phyloP scores from a whole-genome alignment of 2,797 vertebrate species.

The Onychomys leucogaster region DNA sequence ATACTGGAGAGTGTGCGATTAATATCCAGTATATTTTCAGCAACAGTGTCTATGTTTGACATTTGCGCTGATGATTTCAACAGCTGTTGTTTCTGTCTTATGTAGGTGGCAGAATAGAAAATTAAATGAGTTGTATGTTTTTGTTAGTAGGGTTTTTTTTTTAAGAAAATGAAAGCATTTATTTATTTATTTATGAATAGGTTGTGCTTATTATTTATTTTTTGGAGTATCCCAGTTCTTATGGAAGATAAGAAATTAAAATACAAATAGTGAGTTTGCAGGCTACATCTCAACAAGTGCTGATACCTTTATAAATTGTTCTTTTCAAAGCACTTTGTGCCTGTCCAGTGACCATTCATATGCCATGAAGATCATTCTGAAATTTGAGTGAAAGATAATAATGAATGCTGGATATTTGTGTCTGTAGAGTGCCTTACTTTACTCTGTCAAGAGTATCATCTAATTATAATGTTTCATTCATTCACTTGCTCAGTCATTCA shows the following conservation, averaged over 20 bases:
- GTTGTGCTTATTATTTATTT: slow-evolving; percentile 39
- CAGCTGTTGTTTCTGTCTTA: slow-evolving; percentile 70
- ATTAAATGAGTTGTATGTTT: slow-evolving; percentile 56
- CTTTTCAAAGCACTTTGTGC: slow-evolving; percentile 10
- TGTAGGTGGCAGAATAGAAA: slow-evolving; percentile 62
- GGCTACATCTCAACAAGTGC: not conserved
- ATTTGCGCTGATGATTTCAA: slow-evolving; percentile 66
- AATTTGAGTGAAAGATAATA: not conserved
- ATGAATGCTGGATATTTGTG: not conserved
- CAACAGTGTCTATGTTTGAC: slow-evolving; percentile 63
- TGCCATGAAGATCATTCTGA: not conserved
- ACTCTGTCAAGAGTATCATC: not conserved
- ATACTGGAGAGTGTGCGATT: slow-evolving; percentile 55
- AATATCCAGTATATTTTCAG: slow-evolving; percentile 73
- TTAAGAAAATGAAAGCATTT: slow-evolving; percentile 44
- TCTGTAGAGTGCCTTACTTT: not conserved
- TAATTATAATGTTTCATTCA: not conserved
- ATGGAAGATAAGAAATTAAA: not conserved
- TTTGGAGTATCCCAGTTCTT: not conserved
- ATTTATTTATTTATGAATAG: slow-evolving; percentile 56
- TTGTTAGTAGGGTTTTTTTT: slow-evolving; percentile 36
- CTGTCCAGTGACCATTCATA: not conserved
- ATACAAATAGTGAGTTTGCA: not conserved
- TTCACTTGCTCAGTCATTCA: slow-evolving; percentile 17
- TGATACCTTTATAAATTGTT: not conserved